Conservation (phyloP, 1,140 invertebrate genomes). For the Metaphire vulgaris region DNA sequence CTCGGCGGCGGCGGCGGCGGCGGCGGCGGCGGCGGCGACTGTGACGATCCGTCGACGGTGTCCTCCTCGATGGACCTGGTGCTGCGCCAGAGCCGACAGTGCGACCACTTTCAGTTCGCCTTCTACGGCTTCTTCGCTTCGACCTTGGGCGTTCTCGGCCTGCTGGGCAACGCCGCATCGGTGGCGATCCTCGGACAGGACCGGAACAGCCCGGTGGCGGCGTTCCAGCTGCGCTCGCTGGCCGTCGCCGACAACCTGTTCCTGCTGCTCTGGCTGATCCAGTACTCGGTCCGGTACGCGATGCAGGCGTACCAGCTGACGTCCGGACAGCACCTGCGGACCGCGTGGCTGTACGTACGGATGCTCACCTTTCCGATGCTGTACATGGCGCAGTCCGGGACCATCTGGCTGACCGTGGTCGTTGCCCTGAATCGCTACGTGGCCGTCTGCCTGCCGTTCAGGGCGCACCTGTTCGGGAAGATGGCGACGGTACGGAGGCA, state of each 20-base stretch:
- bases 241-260: conserved; percentile 26
- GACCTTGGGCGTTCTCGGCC: conserved; percentile 13
- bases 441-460: conserved; percentile 26
- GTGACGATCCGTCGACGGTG: no score
- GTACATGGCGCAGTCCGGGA: conserved; percentile 24
- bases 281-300: conserved; percentile 10
- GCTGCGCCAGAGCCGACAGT: background rate
- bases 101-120: conserved; percentile 15
- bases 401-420: conserved; percentile 28
- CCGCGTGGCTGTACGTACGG: conserved; percentile 18
- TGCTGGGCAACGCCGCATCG: conserved; percentile 22
- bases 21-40: no score
- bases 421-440: conserved; percentile 25
- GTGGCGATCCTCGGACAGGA: conserved; percentile 14
- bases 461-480: conserved; percentile 20
- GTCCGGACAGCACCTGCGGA: background rate
- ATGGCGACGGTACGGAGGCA: conserved; percentile 13
- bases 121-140: conserved; percentile 8
- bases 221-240: conserved; percentile 21
- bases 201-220: conserved; percentile 9
- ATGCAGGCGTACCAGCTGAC: background rate
- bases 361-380: conserved; percentile 18
- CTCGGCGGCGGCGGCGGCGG: no score
- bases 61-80: no score
- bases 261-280: conserved; percentile 20